These are phyloP conservation scores for Eilema depressum DNA, from an alignment of 2,888 invertebrate genomes.

Conservation along the genomic window DNA sequence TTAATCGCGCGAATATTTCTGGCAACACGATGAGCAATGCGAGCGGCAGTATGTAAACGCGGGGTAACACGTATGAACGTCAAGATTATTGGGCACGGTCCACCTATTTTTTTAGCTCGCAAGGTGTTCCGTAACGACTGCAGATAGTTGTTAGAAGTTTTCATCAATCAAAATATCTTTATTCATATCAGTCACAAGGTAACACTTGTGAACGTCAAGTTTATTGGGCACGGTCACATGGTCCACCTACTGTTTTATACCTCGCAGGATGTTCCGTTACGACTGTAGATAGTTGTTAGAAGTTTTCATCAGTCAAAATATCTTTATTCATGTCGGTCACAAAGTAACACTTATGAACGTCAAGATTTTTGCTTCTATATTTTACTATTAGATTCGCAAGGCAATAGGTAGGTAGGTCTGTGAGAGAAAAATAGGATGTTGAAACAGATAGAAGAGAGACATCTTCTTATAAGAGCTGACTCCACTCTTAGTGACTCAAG, in stretches of 20 bases:
- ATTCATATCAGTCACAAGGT: neutral
- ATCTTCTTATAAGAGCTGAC: too few species aligned
- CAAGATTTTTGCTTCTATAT: neutral
- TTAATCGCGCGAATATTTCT: too few species aligned
- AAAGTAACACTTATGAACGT: slow-evolving; percentile 1
- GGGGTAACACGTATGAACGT: too few species aligned
- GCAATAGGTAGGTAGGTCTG: neutral
- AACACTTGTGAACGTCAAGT: too few species aligned
- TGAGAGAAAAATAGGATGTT: too few species aligned
- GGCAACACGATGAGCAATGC: too few species aligned
- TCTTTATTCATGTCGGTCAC: neutral
- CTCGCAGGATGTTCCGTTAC: slow-evolving; percentile 98
- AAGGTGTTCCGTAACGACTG: slow-evolving; percentile 98
- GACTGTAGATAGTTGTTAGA: slow-evolving; percentile 84
- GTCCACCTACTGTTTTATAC: slow-evolving; percentile 97
- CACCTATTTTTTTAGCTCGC: slow-evolving; percentile 96
- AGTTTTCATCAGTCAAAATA: neutral
- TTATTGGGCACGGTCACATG: too few species aligned
- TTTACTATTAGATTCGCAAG: neutral
- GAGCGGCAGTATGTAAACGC: too few species aligned
- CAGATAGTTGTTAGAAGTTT: neutral
- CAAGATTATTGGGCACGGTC: slow-evolving; percentile 99
- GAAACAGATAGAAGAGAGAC: too few species aligned
- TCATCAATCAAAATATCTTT: neutral
- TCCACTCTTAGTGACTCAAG: too few species aligned